Conservation (phyloP, 1,140 invertebrate species). For the Lepidurus packardi region DNA sequence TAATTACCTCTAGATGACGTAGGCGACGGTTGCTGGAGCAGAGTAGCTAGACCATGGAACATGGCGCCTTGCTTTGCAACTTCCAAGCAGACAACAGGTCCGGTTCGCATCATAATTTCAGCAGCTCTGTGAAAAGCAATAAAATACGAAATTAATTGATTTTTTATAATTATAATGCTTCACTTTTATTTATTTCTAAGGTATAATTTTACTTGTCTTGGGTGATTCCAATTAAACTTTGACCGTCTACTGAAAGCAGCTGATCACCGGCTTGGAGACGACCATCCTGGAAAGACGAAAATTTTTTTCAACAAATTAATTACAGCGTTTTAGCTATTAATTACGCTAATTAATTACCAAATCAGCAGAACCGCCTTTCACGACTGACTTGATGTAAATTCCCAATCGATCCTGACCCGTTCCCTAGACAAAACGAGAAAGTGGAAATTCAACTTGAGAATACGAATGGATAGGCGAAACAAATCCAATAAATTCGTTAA, state of each 20-base stretch:
- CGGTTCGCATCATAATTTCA: constrained; percentile 89
- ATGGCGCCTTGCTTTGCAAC: constrained; percentile 96
- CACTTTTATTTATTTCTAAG: not conserved
- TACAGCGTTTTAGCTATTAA: constrained; percentile 40
- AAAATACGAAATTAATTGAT: not conserved
- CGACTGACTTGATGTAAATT: constrained; percentile 97
- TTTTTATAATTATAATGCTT: no score
- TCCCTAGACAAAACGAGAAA: constrained; percentile 56
- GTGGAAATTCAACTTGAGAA: constrained; percentile 33
- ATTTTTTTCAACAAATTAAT: constrained; percentile 44
- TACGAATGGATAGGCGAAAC: constrained; percentile 36
- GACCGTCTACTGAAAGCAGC: constrained; percentile 91
- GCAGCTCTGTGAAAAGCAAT: constrained; percentile 63
- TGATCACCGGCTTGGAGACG: constrained; percentile 94
- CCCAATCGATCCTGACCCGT: constrained; percentile 83
- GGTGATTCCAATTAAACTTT: constrained; percentile 91
- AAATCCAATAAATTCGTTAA: no score
- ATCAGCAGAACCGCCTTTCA: constrained; percentile 90
- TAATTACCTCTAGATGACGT: constrained; percentile 28
- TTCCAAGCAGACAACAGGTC: constrained; percentile 85
- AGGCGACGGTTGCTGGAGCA: constrained; percentile 84
- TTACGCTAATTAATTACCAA: constrained; percentile 51
- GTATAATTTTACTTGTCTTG: constrained; percentile 68
- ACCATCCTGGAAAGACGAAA: constrained; percentile 59
- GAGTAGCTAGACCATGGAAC: constrained; percentile 88